A percentile compares a stretch with the other conserved stretches of the same genome.
phyloP scores from a whole-genome alignment of 1,140 invertebrate species.

The Brachionus calyciflorus region DNA sequence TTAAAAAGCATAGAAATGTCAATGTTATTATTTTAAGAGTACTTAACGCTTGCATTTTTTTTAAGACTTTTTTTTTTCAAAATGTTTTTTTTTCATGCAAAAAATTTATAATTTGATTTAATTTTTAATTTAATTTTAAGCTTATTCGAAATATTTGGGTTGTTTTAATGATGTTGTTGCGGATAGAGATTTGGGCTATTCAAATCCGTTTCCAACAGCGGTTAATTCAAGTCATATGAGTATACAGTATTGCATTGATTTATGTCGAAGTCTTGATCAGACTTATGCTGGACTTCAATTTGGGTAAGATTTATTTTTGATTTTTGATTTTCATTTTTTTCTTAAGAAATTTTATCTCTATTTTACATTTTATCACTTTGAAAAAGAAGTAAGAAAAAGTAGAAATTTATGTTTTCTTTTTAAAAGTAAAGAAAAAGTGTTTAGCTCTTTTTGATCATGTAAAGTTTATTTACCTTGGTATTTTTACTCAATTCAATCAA shows the following conservation, averaged over 20 bases:
- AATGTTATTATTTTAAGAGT: neutral
- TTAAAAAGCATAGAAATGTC: neutral
- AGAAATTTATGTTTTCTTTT: too few relatives aligned
- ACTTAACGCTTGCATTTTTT: conserved; percentile 12
- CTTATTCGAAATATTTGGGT: conserved; percentile 35
- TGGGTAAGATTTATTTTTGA: neutral
- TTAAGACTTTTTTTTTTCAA: neutral
- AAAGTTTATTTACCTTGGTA: too few relatives aligned
- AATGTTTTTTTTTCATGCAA: neutral
- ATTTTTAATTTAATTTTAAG: conserved; percentile 25
- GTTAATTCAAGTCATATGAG: conserved; percentile 19
- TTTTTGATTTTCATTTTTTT: neutral
- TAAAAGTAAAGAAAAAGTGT: too few relatives aligned
- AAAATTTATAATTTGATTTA: conserved; percentile 5
- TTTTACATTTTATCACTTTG: too few relatives aligned
- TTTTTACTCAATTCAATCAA: too few relatives aligned
- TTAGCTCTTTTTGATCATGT: too few relatives aligned
- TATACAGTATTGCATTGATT: conserved; percentile 5
- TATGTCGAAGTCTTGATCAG: conserved; percentile 1
- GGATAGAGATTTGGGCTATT: conserved; percentile 14
- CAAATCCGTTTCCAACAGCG: neutral
- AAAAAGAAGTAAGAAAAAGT: too few relatives aligned
- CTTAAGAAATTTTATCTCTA: neutral
- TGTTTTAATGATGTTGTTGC: conserved; percentile 25
- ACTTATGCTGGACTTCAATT: conserved; percentile 44